phyloP scores from a whole-genome alignment of 2,888 invertebrate genomes.

The Cryptus viduatorius region DNA sequence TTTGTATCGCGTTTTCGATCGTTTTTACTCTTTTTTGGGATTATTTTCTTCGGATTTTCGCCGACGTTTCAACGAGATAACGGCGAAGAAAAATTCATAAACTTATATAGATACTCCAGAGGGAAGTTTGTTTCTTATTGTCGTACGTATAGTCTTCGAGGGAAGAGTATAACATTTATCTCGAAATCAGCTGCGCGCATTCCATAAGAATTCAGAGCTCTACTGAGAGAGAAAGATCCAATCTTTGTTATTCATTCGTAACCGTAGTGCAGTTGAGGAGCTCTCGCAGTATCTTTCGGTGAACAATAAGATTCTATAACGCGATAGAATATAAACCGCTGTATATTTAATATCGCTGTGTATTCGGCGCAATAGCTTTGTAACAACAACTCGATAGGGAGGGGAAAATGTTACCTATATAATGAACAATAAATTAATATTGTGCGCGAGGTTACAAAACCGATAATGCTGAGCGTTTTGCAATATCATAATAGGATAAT shows the following conservation, averaged over 20 bases:
- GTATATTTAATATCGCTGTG: slow-evolving; percentile 51
- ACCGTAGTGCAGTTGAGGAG: slow-evolving; percentile 23
- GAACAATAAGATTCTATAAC: slow-evolving; percentile 63
- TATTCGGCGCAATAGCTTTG: neutral
- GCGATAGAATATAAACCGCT: slow-evolving; percentile 44
- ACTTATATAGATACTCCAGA: neutral
- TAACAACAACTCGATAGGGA: slow-evolving; percentile 30
- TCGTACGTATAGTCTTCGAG: neutral
- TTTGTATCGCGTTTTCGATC: neutral
- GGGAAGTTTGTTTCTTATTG: slow-evolving; percentile 11
- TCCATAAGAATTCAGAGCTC: slow-evolving; percentile 29
- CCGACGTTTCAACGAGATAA: neutral
- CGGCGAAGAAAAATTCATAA: neutral
- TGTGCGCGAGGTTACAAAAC: slow-evolving; percentile 25
- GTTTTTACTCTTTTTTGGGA: neutral
- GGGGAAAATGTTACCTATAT: slow-evolving; percentile 1
- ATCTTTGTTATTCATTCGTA: slow-evolving; percentile 63
- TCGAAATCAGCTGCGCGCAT: neutral
- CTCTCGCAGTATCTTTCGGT: slow-evolving; percentile 38
- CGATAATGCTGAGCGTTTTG: slow-evolving; percentile 46
- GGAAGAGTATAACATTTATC: neutral
- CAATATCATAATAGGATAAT: slow-evolving; percentile 30
- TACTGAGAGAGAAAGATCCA: slow-evolving; percentile 31
- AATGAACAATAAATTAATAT: slow-evolving; percentile 61
- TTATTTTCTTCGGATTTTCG: neutral